Evolutionary conservation across 1,140 invertebrate species (phyloP), one percentile per base, ranked within the genome.

Genomic region (Aradophagus sp.): DNA sequence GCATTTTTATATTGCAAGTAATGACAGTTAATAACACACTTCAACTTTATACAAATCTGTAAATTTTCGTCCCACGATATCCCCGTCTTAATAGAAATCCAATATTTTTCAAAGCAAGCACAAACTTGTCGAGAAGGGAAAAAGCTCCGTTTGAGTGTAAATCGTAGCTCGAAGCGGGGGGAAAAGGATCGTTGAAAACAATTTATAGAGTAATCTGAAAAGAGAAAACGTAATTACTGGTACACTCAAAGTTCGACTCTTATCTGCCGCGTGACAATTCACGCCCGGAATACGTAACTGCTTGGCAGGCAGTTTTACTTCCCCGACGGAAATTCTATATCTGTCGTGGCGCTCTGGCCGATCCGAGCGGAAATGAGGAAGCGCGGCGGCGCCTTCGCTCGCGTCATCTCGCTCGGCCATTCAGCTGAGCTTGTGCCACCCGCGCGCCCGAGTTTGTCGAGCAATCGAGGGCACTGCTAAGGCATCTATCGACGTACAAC

Each of bases 401-500:
- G 8, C 27, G 29, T 45, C 47, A 63, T 45, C 45, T 63, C 15
- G 32, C 45, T 34, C 20, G 44, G 17, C 36, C 38, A 35, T 65
- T 32, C 8, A 35, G 14, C 20, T 8, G 35, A 39, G 29, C 23
- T 42, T 35, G 38, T 10, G 52, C 12, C 44, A 5, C 14, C 10
- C 42, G 38, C 8, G 10, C 15, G 34, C 29, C n/a, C 29, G n/a
- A 31, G 23, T 41, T 52, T 44, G 53, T 58, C 39, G 38, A 59
- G 56, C 44, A 50, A 61, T 55, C 23, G 44, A 50, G 29, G 23
- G 56, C 56, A 69, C 50, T 69, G 44, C 56, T 69, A 69, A 50
- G 66, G 66, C 36, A 62, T 69, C 66, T 50, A 62, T 55, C 32
- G 47, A 53, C 38, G 50, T 56, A 50, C 42, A 62, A 69, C 66